A percentile compares a stretch with the other conserved stretches of the same genome.
These are phyloP conservation scores for Danionella cerebrum DNA, from an alignment of 2,113 vertebrate genomes.

Conservation along the genomic window DNA sequence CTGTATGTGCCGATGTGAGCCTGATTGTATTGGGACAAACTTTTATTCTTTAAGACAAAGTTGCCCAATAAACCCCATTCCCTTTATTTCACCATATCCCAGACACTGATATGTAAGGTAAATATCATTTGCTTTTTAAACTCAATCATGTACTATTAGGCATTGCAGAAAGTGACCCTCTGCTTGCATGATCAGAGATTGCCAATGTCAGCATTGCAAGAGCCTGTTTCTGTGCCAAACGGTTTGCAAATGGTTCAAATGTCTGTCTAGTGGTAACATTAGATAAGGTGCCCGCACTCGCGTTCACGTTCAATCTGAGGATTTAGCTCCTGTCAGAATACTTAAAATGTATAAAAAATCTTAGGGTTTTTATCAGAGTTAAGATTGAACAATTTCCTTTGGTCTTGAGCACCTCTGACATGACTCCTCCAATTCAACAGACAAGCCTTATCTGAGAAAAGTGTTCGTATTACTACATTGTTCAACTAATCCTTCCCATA, in stretches of 20 bases:
- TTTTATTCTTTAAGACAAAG: no score
- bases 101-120: background rate
- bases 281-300: background rate
- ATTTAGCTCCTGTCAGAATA: background rate
- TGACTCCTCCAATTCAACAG: background rate
- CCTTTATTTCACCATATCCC: no score
- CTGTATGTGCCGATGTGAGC: no score
- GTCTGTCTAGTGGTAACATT: background rate
- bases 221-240: slow-evolving; percentile 9
- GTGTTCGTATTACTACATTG: no score
- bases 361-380: background rate
- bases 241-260: slow-evolving; percentile 11
- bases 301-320: background rate
- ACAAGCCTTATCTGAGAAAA: background rate
- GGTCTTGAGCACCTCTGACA: background rate
- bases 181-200: background rate
- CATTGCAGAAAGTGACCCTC: background rate
- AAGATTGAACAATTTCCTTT: slow-evolving; percentile 28
- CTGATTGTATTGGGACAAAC: no score
- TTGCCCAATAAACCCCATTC: no score
- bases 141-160: background rate
- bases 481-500: slow-evolving; percentile 3
- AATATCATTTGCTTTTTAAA: background rate
- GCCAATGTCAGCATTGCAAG: slow-evolving; percentile 11
- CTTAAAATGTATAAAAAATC: background rate